These are phyloP conservation scores for Drosophila austrosaltans DNA, from an alignment of 2,888 invertebrate genomes.

Conservation along the genomic window DNA sequence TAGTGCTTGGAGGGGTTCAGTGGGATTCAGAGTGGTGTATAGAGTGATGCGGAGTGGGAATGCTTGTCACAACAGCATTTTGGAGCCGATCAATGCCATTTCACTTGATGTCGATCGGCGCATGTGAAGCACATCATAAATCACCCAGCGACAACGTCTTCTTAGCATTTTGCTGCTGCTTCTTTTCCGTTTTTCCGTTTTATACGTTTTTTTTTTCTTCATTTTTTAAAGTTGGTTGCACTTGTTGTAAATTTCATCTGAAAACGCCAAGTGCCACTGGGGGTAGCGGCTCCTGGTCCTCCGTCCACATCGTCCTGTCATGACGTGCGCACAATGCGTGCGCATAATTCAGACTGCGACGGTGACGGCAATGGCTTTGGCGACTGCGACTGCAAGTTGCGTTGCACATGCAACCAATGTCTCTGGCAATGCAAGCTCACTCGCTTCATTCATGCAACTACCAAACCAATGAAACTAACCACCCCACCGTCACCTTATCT, in stretches of 20 bases:
- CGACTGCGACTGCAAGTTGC: conserved; percentile 18
- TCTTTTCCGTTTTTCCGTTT: neutral
- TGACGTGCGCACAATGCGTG: conserved; percentile 80
- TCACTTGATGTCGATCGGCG: conserved; percentile 64
- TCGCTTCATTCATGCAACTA: conserved; percentile 69
- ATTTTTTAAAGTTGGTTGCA: conserved; percentile 39
- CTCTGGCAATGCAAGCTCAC: conserved; percentile 40
- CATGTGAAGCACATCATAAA: conserved; percentile 75
- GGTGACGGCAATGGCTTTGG: conserved; percentile 48
- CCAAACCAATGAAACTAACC: neutral
- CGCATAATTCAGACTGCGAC: conserved; percentile 74
- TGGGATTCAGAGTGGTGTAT: neutral
- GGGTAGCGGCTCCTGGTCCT: conserved; percentile 12
- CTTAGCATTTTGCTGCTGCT: conserved; percentile 17
- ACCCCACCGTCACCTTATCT: conserved; percentile 1
- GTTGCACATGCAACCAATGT: conserved; percentile 64
- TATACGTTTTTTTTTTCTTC: neutral
- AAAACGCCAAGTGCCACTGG: conserved; percentile 64
- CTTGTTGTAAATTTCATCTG: conserved; percentile 79
- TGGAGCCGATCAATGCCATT: conserved; percentile 75
- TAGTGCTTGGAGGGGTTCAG: too few species aligned
- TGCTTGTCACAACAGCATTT: conserved; percentile 67
- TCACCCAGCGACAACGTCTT: conserved; percentile 51
- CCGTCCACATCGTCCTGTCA: conserved; percentile 35
- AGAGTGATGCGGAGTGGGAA: neutral